A percentile compares a stretch with the other conserved stretches of the same genome.
These are phyloP conservation scores for Bujurquina vittata DNA, from an alignment of 2,113 vertebrate species.

Conservation along the genomic window DNA sequence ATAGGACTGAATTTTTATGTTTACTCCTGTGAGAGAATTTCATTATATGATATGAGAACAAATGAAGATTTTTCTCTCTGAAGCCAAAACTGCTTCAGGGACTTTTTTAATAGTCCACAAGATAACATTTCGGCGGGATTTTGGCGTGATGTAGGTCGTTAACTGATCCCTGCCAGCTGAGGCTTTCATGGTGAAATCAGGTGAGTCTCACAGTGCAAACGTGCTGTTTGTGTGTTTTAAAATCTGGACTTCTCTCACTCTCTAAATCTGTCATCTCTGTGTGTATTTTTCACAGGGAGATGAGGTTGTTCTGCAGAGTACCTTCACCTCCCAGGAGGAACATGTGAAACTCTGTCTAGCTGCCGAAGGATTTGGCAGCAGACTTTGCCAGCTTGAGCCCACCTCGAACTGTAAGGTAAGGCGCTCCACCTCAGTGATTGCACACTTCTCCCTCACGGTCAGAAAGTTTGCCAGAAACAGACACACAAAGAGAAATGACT, in stretches of 20 bases:
- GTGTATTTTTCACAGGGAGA: constrained; percentile 82
- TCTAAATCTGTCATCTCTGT: neutral
- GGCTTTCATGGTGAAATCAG: neutral
- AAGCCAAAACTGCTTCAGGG: neutral
- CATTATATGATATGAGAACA: neutral
- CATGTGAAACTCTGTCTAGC: constrained; percentile 93
- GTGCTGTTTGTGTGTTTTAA: neutral
- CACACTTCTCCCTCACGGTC: neutral
- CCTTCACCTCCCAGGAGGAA: constrained; percentile 85
- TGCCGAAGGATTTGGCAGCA: constrained; percentile 92
- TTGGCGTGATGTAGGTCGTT: neutral
- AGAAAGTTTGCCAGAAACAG: neutral
- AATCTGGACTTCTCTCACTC: neutral
- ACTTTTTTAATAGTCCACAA: neutral
- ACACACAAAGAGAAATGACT: neutral
- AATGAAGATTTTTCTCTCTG: neutral
- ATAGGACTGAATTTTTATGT: neutral
- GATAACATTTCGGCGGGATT: neutral
- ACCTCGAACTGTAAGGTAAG: constrained; percentile 94
- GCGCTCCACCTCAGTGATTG: neutral
- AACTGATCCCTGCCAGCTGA: neutral
- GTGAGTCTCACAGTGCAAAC: neutral
- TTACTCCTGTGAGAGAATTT: neutral
- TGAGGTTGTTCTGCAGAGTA: constrained; percentile 92
- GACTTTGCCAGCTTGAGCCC: constrained; percentile 90